Base-by-base conservation (phyloP, 2,888 invertebrate genomes). In the Blastobasis adustella region DNA sequence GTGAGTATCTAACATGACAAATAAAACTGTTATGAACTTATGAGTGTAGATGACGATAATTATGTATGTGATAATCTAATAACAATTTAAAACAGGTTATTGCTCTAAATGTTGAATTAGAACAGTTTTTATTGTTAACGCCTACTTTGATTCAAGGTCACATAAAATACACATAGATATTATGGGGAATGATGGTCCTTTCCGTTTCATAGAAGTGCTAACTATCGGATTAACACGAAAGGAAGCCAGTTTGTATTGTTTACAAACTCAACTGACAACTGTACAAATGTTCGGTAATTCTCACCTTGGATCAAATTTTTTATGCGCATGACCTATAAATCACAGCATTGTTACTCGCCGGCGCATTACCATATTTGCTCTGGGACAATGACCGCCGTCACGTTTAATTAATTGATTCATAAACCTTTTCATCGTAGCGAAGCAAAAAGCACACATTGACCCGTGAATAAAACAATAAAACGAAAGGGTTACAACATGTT, bases 361-460 rank as follows among this genome's bases (percentile, higher is more conserved):
- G 65, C 75, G 78, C 75, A 87, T 87, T 85, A 80, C 72, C 87
- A 87, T 88, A 87, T 87, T 86, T 84, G 78, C 77, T 79, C 71
- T 76, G 70, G 71, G 78, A 87, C 87, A 86, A 86, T 83, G 84
- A 85, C 86, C 86, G 82, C 81, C 72, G 72, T 78, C 76, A 81
- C 87, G 77, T 87, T 85, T 88, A 87, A 87, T 87, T 88, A 87
- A 88, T 88, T 87, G 87, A 86, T 84, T 83, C 79, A 84, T 84
- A 86, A 87, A 84, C 76, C 83, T 79, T 82, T 83, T 79, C 75
- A 79, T 74, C 77, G 76, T 5, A 40, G 68, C 69, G 65, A 57
- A 73, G 76, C 76, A 80, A 80, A 83, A 82, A 79, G 72, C 73
- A 77, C 66, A 71, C 79, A 79, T 82, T 88, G 88, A 88, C 88